Conservation (phyloP, 35 echinoderm and acorn worm species). For the Chiridota heheva region DNA sequence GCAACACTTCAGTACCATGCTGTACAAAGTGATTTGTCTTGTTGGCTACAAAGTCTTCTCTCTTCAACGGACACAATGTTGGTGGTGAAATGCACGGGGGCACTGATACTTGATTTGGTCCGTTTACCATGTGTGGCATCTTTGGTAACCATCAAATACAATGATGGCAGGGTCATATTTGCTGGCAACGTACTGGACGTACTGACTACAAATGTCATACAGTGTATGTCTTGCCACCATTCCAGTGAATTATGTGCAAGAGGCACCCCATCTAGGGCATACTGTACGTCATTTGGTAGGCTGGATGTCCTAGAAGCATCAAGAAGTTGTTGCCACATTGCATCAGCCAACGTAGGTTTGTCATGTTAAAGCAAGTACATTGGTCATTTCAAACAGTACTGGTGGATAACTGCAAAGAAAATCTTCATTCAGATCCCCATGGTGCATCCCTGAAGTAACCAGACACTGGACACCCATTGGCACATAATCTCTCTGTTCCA, state of each 20-base stretch:
- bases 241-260: neutral
- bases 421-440: too few species aligned
- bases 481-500: too few species aligned
- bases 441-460: too few species aligned
- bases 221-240: too few species aligned
- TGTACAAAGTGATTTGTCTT: neutral
- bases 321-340: too few species aligned
- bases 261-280: neutral
- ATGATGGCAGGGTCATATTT: neutral
- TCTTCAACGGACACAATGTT: neutral
- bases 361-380: neutral
- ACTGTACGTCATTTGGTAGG: neutral
- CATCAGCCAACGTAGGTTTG: neutral
- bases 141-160: neutral
- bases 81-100: neutral
- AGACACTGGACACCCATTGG: too few species aligned
- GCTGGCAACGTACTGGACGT: neutral
- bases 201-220: conserved; percentile 1
- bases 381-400: neutral
- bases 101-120: neutral
- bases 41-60: neutral
- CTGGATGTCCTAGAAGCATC: neutral
- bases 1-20: neutral
- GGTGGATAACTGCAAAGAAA: neutral
- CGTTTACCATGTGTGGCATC: conserved; percentile 3